Evolutionary conservation across 2,113 vertebrate species (phyloP).

Genomic region (Dinomys branickii): DNA sequence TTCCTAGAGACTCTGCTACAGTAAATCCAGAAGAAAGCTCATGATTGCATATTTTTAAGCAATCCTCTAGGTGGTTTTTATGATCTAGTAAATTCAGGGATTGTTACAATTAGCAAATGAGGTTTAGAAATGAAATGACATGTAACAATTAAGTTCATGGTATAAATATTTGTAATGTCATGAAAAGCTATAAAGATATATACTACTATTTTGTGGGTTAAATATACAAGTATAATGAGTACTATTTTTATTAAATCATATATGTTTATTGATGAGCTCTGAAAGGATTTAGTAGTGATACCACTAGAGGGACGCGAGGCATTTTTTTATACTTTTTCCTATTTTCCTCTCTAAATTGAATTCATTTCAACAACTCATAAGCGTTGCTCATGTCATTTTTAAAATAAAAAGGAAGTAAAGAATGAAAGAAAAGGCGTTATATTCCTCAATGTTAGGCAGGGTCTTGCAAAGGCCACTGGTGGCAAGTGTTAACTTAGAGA

Average conservation of each 20-base stretch:
- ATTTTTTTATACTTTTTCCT: neutral
- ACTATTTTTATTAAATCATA: neutral
- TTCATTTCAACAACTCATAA: neutral
- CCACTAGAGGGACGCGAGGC: neutral
- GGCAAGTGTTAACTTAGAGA: neutral
- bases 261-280: neutral
- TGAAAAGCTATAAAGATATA: neutral
- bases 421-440: neutral
- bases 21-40: neutral
- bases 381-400: neutral
- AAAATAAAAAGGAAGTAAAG: neutral
- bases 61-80: neutral
- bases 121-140: conserved; percentile 6
- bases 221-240: neutral
- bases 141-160: neutral
- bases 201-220: neutral
- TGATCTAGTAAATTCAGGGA: neutral
- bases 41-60: neutral
- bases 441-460: fast-evolving
- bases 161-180: neutral
- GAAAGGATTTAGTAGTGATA: neutral
- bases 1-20: neutral
- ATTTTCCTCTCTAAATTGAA: neutral
- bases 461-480: neutral
- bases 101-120: conserved; percentile 4